phyloP scores from a whole-genome alignment of 2,888 invertebrate species.

The Limenitis camilla region DNA sequence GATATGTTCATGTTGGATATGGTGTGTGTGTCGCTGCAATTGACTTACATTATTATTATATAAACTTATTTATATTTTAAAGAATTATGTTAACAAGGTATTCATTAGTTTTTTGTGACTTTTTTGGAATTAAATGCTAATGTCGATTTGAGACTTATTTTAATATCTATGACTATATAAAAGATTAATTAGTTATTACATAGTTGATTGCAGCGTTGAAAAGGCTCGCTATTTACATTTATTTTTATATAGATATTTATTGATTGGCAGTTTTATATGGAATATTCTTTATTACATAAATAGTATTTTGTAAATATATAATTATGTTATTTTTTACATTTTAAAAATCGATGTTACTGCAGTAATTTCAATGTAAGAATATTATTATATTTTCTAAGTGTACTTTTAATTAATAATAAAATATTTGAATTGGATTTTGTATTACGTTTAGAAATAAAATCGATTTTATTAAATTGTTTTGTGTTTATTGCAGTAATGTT shows the following conservation, averaged over 20 bases:
- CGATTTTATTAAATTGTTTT: no score
- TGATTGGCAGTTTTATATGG: not conserved
- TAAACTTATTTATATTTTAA: no score
- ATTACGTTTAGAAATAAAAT: no score
- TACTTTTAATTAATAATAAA: no score
- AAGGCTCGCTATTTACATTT: conserved; percentile 3
- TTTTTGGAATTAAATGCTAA: not conserved
- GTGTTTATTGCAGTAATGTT: no score
- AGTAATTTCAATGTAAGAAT: no score
- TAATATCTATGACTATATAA: no score
- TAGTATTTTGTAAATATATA: conserved; percentile 2
- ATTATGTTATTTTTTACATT: conserved; percentile 1
- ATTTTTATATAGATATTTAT: conserved; percentile 5
- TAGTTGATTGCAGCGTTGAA: conserved; percentile 1
- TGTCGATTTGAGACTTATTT: not conserved
- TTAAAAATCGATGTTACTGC: no score
- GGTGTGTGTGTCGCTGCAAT: not conserved
- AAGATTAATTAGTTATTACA: not conserved
- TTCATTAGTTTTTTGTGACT: not conserved
- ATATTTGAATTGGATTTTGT: no score
- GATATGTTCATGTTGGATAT: not conserved
- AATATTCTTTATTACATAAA: conserved; percentile 1
- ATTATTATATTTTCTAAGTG: no score
- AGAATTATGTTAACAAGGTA: no score
- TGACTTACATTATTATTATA: not conserved